phyloP scores from a whole-genome alignment of 2,888 invertebrate species.

The Oligia fasciuncula region DNA sequence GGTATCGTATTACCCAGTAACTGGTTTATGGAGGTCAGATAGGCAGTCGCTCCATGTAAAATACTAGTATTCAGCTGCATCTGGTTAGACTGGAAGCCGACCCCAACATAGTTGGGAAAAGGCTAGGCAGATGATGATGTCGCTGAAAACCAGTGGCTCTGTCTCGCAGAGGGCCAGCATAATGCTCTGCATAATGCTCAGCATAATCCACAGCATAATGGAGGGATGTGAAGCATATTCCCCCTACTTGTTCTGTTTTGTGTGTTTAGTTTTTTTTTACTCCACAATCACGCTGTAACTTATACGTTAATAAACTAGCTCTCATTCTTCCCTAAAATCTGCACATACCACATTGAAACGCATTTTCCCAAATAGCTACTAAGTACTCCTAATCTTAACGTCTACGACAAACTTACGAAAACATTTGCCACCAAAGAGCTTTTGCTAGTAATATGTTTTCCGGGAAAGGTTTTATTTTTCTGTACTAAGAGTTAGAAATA shows the following conservation, averaged over 20 bases:
- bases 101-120: too few relatives aligned
- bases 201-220: not conserved
- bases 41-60: too few relatives aligned
- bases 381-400: conserved; percentile 6
- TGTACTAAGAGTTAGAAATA: not conserved
- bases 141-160: not conserved
- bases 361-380: not conserved
- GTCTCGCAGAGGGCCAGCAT: not conserved
- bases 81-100: too few relatives aligned
- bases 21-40: too few relatives aligned
- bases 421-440: conserved; percentile 4
- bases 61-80: too few relatives aligned
- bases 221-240: not conserved
- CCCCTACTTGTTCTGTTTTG: not conserved
- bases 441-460: conserved; percentile 28
- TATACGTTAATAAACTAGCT: not conserved
- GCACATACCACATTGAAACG: not conserved
- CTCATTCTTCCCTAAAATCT: not conserved
- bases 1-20: too few relatives aligned
- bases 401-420: conserved; percentile 1
- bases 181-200: not conserved
- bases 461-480: conserved; percentile 19
- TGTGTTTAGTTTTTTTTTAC: not conserved
- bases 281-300: not conserved
- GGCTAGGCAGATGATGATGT: too few relatives aligned